Base-by-base conservation (phyloP, 2,888 invertebrate genomes). In the Holacanthella duospinosa region DNA sequence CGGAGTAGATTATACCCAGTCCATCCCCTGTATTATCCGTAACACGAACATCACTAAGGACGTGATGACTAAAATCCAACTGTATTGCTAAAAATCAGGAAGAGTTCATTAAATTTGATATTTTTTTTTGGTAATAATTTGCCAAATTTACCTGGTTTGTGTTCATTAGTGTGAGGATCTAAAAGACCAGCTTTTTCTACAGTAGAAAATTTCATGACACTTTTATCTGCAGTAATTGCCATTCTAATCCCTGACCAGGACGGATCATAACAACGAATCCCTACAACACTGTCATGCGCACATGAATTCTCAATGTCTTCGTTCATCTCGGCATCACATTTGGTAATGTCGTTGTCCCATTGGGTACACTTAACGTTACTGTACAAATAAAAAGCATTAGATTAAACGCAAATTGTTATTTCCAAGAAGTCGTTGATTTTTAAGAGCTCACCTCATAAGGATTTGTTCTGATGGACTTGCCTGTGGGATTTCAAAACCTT, bases 181-280 rank as follows among this genome's bases (percentile, higher is more conserved):
- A 73, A 61, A 0, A 97, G 81, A 0, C 99, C 99, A 3, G 96
- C 93, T 77, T 86, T 87, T 78, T 95, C 93, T 55, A 96, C 85
- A 1, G 87, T 88, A 4, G 93, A 83, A 73, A 87, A 91, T 76
- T 93, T 91, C 66, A 96, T 80, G 75, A 91, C 89, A 25, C 89
- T 86, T 72, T 91, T 82, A 75, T 91, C 89, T 0, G 95, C 87
- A 61, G 93, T 80, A 62, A 92, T 89, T 48, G 94, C 91, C 71
- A 95, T 86, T 71, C 95, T 81, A 0, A 96, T 79, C 0, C 96
- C 96, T 0, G 94, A 93, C 96, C 96, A 96, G 43, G 90, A 89
- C 0, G 89, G 88, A 73, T 89, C 88, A 70, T 91, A 89, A 75
- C 94, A 94, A 68, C 89, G 81, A 43, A 94, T 82, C 0, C 93